Percentiles rank a stretch among this genome's conserved stretches.
Evolutionary conservation across 2,888 invertebrate species (phyloP).

Genomic region (Ferdinandea cuprea): DNA sequence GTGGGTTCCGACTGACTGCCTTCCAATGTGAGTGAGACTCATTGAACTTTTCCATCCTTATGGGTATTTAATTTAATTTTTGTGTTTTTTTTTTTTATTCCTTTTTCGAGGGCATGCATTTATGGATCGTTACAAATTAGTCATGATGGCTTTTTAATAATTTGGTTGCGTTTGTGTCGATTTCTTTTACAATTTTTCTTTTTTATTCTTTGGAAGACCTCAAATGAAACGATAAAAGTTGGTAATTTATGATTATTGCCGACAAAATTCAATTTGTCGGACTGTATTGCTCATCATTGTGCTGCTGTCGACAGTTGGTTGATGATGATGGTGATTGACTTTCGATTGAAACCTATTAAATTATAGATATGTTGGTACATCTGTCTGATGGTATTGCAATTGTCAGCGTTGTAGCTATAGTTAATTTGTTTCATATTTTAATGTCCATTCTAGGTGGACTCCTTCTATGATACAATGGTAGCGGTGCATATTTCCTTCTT

Average conservation of each 20-base stretch:
- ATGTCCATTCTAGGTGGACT: too few species aligned
- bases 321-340: constrained; percentile 62
- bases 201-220: constrained; percentile 34
- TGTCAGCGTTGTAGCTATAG: constrained; percentile 29
- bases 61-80: constrained; percentile 66
- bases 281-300: constrained; percentile 36
- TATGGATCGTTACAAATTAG: constrained; percentile 71
- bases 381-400: constrained; percentile 47
- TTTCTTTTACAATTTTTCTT: constrained; percentile 24
- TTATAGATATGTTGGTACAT: constrained; percentile 57
- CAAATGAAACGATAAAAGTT: constrained; percentile 69
- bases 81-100: constrained; percentile 41
- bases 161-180: constrained; percentile 57
- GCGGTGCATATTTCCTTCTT: too few species aligned
- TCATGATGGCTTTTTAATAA: constrained; percentile 74
- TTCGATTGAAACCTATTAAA: constrained; percentile 61
- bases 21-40: constrained; percentile 5
- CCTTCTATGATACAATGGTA: too few species aligned
- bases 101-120: constrained; percentile 42
- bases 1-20: constrained; percentile 25
- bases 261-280: constrained; percentile 50
- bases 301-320: constrained; percentile 63
- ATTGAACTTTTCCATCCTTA: constrained; percentile 50
- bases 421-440: constrained; percentile 36
- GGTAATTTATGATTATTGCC: constrained; percentile 71